phyloP scores from a whole-genome alignment of 2,113 vertebrate species.

The Bucco capensis region DNA sequence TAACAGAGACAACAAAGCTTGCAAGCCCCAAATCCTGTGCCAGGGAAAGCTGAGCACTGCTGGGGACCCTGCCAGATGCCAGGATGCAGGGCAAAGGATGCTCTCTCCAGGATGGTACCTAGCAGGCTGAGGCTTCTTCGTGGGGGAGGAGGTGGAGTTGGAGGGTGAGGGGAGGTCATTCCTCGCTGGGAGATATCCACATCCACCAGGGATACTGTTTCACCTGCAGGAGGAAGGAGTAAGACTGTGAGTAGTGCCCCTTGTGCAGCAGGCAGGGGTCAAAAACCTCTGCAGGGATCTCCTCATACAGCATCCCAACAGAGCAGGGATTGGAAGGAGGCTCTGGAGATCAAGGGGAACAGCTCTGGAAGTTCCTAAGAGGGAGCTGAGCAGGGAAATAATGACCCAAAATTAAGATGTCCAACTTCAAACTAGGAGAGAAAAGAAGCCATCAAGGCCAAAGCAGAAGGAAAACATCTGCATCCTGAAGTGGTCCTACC shows the following conservation, averaged over 20 bases:
- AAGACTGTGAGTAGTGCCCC: background rate
- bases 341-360: background rate
- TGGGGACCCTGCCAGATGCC: accelerated
- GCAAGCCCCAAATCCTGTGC: background rate
- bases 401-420: background rate
- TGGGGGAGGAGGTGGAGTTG: conserved; percentile 91
- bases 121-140: conserved; percentile 94
- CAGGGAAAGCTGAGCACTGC: background rate
- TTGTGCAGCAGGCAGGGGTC: background rate
- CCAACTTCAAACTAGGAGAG: background rate
- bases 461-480: background rate
- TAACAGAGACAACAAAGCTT: background rate
- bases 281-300: accelerated
- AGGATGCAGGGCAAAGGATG: background rate
- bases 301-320: no score
- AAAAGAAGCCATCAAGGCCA: background rate
- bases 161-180: conserved; percentile 86
- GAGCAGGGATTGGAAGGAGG: no score
- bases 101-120: conserved; percentile 68
- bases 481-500: background rate
- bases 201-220: conserved; percentile 94
- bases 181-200: conserved; percentile 93
- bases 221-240: conserved; percentile 73
- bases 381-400: background rate
- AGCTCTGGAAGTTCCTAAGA: background rate